Percentiles rank a stretch among this genome's conserved stretches.
phyloP scores from a whole-genome alignment of 1,140 invertebrate species.

The Hylaeus anthracinus region DNA sequence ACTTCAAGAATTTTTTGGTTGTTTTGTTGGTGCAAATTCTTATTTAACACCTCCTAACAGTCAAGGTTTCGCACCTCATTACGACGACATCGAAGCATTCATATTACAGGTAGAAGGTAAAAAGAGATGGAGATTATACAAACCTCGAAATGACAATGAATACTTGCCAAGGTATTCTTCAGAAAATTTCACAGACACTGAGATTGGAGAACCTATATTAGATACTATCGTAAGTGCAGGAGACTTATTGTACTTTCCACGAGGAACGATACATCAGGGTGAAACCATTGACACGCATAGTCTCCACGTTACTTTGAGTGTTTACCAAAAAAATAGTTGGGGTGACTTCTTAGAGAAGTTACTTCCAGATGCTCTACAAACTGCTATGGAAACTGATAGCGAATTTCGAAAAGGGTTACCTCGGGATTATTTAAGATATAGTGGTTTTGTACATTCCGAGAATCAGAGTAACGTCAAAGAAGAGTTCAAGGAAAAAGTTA shows the following conservation, averaged over 20 bases:
- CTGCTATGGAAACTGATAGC: slow-evolving; percentile 86
- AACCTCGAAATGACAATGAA: slow-evolving; percentile 84
- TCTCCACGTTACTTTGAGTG: slow-evolving; percentile 95
- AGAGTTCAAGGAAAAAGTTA: slow-evolving; percentile 83
- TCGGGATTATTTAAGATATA: slow-evolving; percentile 86
- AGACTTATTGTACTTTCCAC: slow-evolving; percentile 95
- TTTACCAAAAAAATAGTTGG: slow-evolving; percentile 95
- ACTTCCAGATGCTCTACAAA: slow-evolving; percentile 88
- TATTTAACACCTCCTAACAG: slow-evolving; percentile 97
- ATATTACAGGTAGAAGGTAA: slow-evolving; percentile 97
- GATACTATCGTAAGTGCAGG: slow-evolving; percentile 92
- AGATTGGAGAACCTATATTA: slow-evolving; percentile 90
- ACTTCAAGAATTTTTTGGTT: slow-evolving; percentile 96
- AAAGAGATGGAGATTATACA: slow-evolving; percentile 96
- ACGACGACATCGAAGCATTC: slow-evolving; percentile 99
- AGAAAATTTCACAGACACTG: slow-evolving; percentile 88
- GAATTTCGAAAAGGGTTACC: slow-evolving; percentile 91
- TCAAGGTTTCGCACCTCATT: slow-evolving; percentile 99
- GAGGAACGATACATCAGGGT: slow-evolving; percentile 97
- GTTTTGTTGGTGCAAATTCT: slow-evolving; percentile 96
- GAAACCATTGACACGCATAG: slow-evolving; percentile 90
- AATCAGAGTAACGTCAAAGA: slow-evolving; percentile 79
- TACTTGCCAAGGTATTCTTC: slow-evolving; percentile 91
- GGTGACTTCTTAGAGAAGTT: slow-evolving; percentile 92
- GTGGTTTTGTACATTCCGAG: slow-evolving; percentile 83